Evolutionary conservation across 2,888 invertebrate species (phyloP), one percentile per base, ranked within the genome.

Genomic region (Saturnia pavonia): DNA sequence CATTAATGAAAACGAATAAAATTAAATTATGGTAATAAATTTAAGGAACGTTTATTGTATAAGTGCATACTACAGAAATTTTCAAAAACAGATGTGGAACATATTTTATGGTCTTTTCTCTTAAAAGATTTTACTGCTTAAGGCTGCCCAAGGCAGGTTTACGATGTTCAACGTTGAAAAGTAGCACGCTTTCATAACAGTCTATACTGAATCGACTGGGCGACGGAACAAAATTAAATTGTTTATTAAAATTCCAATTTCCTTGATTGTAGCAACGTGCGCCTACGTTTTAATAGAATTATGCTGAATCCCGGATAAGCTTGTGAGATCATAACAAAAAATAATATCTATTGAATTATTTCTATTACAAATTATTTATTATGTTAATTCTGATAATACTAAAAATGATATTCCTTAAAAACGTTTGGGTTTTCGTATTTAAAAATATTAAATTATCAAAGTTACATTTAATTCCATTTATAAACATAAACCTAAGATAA

Each of bases 141-240:
- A 76, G 77, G 81, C 83, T 85, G 84, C 74, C 76, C 71, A 74
- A 78, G 84, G 84, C 87, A 85, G 85, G 75, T 88, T 89, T 85
- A 88, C 85, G 85, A 83, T 80, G 82, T 79, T 74, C 81, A 84
- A 84, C 80, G 77, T 74, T 76, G 78, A 79, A 82, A 83, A 77
- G 77, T 80, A 79, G 82, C 81, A 82, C 77, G 74, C 73, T 80
- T 73, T 81, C 75, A 77, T 80, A 81, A 80, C 74, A 77, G 74
- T 76, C 72, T 74, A 75, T 78, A 79, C 79, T 76, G 78, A 77
- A 75, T 76, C 74, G 73, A 70, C 72, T 75, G 51, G 70, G 75
- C 71, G 72, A 45, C 74, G 70, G 72, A 70, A 69, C 73, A 65
- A 79, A 80, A 81, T 82, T 81, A 78, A 78, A 78, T 76, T 77